These are phyloP conservation scores for Xenopus tropicalis DNA, from an alignment of 2,113 vertebrate genomes.

Conservation along the genomic window UCB_Xtro_10.0 CM004445.2:145616501-145617000, in stretches of 20 bases:
- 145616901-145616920: no score
- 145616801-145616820: no score
- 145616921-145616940: no score
- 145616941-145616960: no score
- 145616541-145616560: conserved; percentile 41
- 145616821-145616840: no score
- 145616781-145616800: no score
- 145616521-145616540: conserved; percentile 33
- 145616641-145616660: conserved; percentile 29
- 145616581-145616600: conserved; percentile 20
- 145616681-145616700: conserved; percentile 37
- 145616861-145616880: no score
- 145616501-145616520: conserved; percentile 38
- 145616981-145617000: no score
- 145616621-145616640: conserved; percentile 19
- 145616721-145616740: conserved; percentile 41
- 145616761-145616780: no score
- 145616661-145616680: conserved; percentile 35
- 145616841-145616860: no score
- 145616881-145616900: no score
- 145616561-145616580: conserved; percentile 36
- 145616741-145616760: conserved; percentile 41
- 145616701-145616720: conserved; percentile 39
- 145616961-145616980: no score
- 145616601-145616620: conserved; percentile 38